phyloP scores from a whole-genome alignment of 2,797 vertebrate species.

The Thaleichthys pacificus region DNA sequence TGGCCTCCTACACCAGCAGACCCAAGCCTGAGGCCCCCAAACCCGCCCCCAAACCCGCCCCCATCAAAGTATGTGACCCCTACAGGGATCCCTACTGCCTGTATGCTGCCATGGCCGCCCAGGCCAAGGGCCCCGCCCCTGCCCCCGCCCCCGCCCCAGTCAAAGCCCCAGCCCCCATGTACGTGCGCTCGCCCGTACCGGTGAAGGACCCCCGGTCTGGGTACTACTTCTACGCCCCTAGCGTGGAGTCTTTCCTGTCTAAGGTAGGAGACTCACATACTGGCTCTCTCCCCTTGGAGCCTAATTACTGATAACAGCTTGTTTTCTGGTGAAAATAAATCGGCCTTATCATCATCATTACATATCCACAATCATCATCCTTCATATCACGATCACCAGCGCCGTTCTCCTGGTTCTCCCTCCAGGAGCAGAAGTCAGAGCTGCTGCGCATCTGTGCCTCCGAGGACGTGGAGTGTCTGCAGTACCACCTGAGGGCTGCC shows the following conservation, averaged over 20 bases:
- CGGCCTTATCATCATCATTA: background rate
- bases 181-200: conserved; percentile 30
- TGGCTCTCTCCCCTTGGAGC: background rate
- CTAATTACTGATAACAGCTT: too few species aligned
- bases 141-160: conserved; percentile 35
- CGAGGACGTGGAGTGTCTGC: conserved; percentile 78
- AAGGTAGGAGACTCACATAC: conserved; percentile 50
- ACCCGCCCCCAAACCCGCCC: conserved; percentile 48
- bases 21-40: conserved; percentile 47
- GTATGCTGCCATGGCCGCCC: conserved; percentile 58
- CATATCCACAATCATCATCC: too few species aligned
- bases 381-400: too few species aligned
- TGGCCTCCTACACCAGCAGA: conserved; percentile 64
- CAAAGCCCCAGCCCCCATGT: conserved; percentile 26
- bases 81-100: conserved; percentile 76
- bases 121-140: conserved; percentile 60
- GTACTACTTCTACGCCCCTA: conserved; percentile 67
- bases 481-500: conserved; percentile 79
- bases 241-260: conserved; percentile 67
- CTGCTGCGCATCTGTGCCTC: conserved; percentile 75
- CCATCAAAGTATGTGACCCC: conserved; percentile 76
- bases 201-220: conserved; percentile 59
- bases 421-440: conserved; percentile 73
- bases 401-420: too few species aligned
- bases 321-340: too few species aligned